Percentiles rank a stretch among this genome's conserved stretches.
phyloP scores from a whole-genome alignment of 2,113 vertebrate species.

The Apaloderma vittatum region DNA sequence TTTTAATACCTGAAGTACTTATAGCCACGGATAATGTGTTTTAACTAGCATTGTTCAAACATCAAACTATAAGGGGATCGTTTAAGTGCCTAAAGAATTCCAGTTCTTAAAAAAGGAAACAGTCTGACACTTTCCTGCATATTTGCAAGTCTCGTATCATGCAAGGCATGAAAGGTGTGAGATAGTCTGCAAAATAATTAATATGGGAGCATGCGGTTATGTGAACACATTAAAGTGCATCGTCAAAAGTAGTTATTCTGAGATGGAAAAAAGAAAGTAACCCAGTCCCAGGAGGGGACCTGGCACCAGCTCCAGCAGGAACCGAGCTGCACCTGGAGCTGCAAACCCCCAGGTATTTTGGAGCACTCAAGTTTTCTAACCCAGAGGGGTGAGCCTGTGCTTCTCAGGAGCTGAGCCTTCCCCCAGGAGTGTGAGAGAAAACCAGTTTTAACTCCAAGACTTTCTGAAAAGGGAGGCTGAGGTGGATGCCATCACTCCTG shows the following conservation, averaged over 20 bases:
- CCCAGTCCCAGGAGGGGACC: background rate
- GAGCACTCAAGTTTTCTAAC: background rate
- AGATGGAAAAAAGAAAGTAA: background rate
- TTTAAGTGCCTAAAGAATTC: background rate
- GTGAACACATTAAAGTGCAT: background rate
- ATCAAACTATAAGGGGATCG: background rate
- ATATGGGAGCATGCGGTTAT: background rate
- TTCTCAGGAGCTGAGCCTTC: background rate
- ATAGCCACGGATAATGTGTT: background rate
- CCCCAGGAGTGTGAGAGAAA: background rate
- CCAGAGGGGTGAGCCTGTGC: background rate
- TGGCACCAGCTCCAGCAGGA: no score
- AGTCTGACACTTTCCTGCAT: background rate
- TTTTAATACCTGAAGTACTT: background rate
- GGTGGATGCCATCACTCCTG: background rate
- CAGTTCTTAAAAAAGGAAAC: background rate
- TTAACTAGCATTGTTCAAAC: background rate
- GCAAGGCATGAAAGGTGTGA: background rate
- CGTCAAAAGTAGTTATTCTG: background rate
- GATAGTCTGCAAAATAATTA: slow-evolving; percentile 26
- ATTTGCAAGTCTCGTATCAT: background rate
- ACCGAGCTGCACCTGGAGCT: background rate
- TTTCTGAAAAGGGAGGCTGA: background rate
- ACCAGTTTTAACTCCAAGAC: background rate
- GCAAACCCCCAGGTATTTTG: background rate